phyloP scores from a whole-genome alignment of 2,888 invertebrate genomes.

The Agriotes lineatus region DNA sequence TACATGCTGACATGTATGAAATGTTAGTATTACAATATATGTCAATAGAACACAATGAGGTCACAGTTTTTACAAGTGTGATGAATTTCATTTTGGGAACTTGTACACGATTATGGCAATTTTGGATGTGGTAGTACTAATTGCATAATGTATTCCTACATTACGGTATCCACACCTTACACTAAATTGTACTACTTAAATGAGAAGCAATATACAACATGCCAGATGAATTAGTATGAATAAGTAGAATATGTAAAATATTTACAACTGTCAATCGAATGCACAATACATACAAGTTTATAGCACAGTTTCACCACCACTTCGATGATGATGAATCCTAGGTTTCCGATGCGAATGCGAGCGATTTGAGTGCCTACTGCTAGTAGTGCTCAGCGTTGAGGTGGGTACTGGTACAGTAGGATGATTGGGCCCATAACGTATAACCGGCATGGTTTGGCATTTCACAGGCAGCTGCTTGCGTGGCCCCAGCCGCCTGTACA shows the following conservation, averaged over 20 bases:
- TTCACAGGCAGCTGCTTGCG: conserved; percentile 67
- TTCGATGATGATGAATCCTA: conserved; percentile 58
- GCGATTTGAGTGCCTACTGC: conserved; percentile 66
- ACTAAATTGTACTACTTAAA: neutral
- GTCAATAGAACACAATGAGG: too few species aligned
- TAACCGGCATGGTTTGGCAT: conserved; percentile 64
- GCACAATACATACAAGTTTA: conserved; percentile 34
- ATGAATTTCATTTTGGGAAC: too few species aligned
- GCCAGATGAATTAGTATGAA: conserved; percentile 1
- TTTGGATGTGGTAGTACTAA: too few species aligned
- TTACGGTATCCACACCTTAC: too few species aligned
- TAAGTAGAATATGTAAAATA: too few species aligned
- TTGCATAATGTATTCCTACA: too few species aligned
- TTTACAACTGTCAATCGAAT: too few species aligned
- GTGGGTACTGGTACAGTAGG: conserved; percentile 65
- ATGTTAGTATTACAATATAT: too few species aligned
- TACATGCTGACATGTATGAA: too few species aligned
- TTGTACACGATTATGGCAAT: too few species aligned
- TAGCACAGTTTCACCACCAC: conserved; percentile 59
- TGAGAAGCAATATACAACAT: conserved; percentile 12
- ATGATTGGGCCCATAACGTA: conserved; percentile 65
- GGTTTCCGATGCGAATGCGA: conserved; percentile 61
- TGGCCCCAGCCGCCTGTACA: conserved; percentile 68
- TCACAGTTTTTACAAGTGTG: too few species aligned
- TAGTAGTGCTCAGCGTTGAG: conserved; percentile 68